Evolutionary conservation across 1,140 invertebrate species (phyloP).

Genomic region (Micrasema longulum): DNA sequence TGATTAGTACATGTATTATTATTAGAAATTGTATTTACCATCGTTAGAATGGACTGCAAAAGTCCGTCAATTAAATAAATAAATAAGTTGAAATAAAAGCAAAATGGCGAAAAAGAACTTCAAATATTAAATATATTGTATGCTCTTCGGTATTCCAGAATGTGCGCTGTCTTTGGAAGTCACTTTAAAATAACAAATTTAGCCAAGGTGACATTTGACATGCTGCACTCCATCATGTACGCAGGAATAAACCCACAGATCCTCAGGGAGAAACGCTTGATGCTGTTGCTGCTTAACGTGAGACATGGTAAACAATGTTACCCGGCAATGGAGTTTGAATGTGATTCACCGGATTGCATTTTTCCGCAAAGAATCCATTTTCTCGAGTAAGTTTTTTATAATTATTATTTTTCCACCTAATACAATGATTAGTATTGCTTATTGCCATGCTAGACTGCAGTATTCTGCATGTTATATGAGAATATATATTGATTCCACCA

Average conservation of each 20-base stretch:
- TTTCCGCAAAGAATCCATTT: slow-evolving; percentile 46
- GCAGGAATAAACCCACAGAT: slow-evolving; percentile 45
- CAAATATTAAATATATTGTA: no score
- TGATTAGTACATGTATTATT: no score
- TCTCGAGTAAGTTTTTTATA: slow-evolving; percentile 36
- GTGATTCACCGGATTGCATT: slow-evolving; percentile 35
- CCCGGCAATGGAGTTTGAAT: slow-evolving; percentile 33
- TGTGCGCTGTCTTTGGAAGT: slow-evolving; percentile 16
- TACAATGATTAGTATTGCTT: no score
- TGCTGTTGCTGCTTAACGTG: slow-evolving; percentile 44
- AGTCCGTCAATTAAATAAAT: no score
- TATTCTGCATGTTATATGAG: no score
- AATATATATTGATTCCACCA: no score
- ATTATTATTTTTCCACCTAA: no score
- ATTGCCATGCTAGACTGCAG: no score
- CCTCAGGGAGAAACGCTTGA: slow-evolving; percentile 45
- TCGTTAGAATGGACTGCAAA: no score
- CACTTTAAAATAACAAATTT: slow-evolving; percentile 42
- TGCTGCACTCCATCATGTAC: slow-evolving; percentile 46
- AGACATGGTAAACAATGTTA: slow-evolving; percentile 42
- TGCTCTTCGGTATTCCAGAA: slow-evolving; percentile 28
- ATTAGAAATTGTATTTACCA: no score
- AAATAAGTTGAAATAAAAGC: no score
- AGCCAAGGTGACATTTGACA: slow-evolving; percentile 40
- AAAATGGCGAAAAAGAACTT: no score